Evolutionary conservation across 2,888 invertebrate genomes (phyloP).

Genomic region (Synergus itoensis): DNA sequence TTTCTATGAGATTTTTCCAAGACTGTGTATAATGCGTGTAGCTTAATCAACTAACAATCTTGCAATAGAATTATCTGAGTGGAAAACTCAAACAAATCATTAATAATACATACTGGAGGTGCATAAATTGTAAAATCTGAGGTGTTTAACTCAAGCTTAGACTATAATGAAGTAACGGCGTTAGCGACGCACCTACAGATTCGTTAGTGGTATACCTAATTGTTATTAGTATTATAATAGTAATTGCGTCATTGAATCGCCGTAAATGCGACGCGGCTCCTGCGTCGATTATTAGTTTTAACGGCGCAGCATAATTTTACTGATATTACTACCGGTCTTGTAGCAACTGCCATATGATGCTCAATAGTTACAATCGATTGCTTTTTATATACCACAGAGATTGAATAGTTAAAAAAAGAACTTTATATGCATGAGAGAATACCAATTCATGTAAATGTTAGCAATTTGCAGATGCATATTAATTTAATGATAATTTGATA

Average conservation of each 20-base stretch:
- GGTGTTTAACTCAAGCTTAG: background rate
- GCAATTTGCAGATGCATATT: slow-evolving; percentile 2
- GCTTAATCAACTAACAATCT: slow-evolving; percentile 13
- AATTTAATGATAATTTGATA: slow-evolving; percentile 23
- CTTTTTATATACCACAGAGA: background rate
- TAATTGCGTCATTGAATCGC: slow-evolving; percentile 30
- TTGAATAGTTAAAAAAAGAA: background rate
- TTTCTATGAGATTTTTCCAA: slow-evolving; percentile 15
- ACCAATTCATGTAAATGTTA: slow-evolving; percentile 13
- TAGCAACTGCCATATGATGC: slow-evolving; percentile 19
- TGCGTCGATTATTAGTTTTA: slow-evolving; percentile 28
- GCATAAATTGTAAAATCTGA: slow-evolving; percentile 12
- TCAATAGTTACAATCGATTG: slow-evolving; percentile 30
- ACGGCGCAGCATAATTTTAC: slow-evolving; percentile 28
- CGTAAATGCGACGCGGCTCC: slow-evolving; percentile 19
- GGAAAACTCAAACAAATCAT: slow-evolving; percentile 35
- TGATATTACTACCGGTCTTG: slow-evolving; percentile 32
- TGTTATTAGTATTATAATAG: slow-evolving; percentile 24
- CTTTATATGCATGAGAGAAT: background rate
- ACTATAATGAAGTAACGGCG: slow-evolving; percentile 12
- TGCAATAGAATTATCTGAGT: slow-evolving; percentile 3
- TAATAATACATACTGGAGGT: slow-evolving; percentile 19
- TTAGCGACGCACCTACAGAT: slow-evolving; percentile 12
- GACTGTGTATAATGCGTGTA: background rate
- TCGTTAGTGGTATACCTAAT: slow-evolving; percentile 6